A percentile compares a stretch with the other conserved stretches of the same genome.
phyloP scores from a whole-genome alignment of 35 echinoderm and acorn worm species.

The Eucidaris tribuloides region DNA sequence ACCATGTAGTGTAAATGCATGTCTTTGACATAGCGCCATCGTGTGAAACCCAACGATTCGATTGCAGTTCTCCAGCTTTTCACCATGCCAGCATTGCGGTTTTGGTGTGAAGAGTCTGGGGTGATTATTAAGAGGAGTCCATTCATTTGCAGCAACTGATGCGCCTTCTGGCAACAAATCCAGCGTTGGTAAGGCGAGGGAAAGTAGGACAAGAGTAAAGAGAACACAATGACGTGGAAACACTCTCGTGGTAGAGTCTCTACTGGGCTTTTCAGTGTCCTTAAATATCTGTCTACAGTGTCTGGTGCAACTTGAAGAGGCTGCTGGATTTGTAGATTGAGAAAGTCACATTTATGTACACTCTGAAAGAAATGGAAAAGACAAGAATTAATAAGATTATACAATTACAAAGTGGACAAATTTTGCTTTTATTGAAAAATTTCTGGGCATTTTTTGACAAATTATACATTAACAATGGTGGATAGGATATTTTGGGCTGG shows the following conservation, averaged over 20 bases:
- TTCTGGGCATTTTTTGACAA: too few species aligned
- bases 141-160: constrained; percentile 85
- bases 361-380: constrained; percentile 64
- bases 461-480: too few species aligned
- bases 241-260: constrained; percentile 80
- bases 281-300: constrained; percentile 83
- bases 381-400: background rate
- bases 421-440: background rate
- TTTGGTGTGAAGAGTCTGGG: constrained; percentile 83
- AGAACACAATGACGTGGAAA: constrained; percentile 98
- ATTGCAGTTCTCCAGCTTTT: constrained; percentile 95
- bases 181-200: constrained; percentile 97
- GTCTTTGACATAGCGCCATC: constrained; percentile 85
- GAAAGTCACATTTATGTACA: constrained; percentile 97
- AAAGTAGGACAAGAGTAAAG: constrained; percentile 90
- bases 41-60: constrained; percentile 82
- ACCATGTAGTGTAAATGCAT: constrained; percentile 95
- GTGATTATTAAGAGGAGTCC: constrained; percentile 93
- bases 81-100: constrained; percentile 82
- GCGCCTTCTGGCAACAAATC: constrained; percentile 98
- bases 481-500: too few species aligned
- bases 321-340: constrained; percentile 93
- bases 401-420: background rate
- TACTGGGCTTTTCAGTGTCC: constrained; percentile 93
- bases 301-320: constrained; percentile 81